Base-by-base conservation (phyloP, 2,888 invertebrate genomes). In the Drosophila cyrtoloma region DNA sequence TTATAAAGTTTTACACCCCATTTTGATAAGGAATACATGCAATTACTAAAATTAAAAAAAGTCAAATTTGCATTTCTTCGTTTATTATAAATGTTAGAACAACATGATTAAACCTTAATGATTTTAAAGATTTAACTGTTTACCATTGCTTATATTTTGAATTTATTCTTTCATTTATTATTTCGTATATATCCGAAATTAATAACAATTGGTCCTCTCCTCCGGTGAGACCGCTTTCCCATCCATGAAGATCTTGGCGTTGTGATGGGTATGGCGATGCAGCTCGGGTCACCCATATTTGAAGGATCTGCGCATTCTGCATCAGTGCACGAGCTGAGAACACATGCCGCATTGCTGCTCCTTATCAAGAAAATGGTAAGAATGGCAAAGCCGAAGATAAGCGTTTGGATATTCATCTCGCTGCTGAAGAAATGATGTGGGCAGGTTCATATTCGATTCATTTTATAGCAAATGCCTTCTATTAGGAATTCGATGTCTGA, bases 301-400 rank as follows among this genome's bases (percentile, higher is more conserved):
- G 0, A 0, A 2, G 22, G 0, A 16, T 2, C 1, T n/a, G 0
- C 5, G 10, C 64, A 65, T 14, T 64, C 50, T 0, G 0, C 0
- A 19, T 5, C 0, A 2, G 64, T 58, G 28, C 64, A 64, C 0
- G 0, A 0, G 0, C 0, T 0, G 1, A 22, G 3, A 14, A 0
- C 0, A 50, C 59, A 64, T 5, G 0, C 22, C 16, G 22, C 64
- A 22, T 50, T 7, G 50, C 50, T 26, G 59, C 26, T 50, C 19
- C 35, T 30, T 9, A 37, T 14, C 5, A 37, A 19, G 64, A 35
- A 37, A 64, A 37, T 47, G 30, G 47, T 19, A 5, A 64, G 16
- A 47, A 64, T 16, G 9, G 35, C 64, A 50, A 64, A 47, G 22
- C 12, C 22, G 5, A 58, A 58, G 35, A 63, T 63, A 33, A 56